Base-by-base conservation (phyloP, 1,140 invertebrate genomes). In the Muscidifurax raptorellus region DNA sequence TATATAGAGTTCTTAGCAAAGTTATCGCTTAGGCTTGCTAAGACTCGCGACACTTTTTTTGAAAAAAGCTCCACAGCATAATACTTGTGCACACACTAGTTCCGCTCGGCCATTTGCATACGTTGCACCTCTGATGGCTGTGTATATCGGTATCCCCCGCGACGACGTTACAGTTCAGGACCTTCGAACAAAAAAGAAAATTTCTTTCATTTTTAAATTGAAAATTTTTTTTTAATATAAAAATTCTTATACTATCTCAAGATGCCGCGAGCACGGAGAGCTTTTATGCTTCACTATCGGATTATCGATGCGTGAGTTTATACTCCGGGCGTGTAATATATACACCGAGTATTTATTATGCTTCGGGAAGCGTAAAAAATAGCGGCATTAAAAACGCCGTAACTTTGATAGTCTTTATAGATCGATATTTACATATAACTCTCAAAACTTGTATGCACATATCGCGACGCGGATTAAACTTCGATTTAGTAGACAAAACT, bases 171-270 rank as follows among this genome's bases (percentile, higher is more conserved):
- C 30, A 59, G 28, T 76, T 71, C 74, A 66, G 74, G 27, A 83
- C 82, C 82, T 83, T 83, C 7, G 44, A 82, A 75, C 66, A 12
- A 59, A 71, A 67, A 82, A 75, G 66, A 12, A 59, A 71, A 52
- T 71, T 75, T 75, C 22, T 13, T 75, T n/a, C 40, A 44, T 44
- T 44, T 32, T 75, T 69, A 69, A 69, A 69, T 15, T 28, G 66
- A 15, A 69, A 30, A 30, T 69, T 30, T 28, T 28, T 69, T 30
- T n/a, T 40, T 0, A 28, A 74, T n/a, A 27, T 28, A 69, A 28
- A 69, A 12, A 69, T 69, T 28, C 13, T 13, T 15, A 27, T 15
- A 6, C 13, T 59, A 59, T 59, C 52, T 59, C 52, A 59, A 59
- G 52, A 59, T 59, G 52, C 47, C 47, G 18, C 5, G 5, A 32